These are phyloP conservation scores for Nomia melanderi DNA, from an alignment of 1,140 invertebrate genomes.

Conservation along the genomic window DNA sequence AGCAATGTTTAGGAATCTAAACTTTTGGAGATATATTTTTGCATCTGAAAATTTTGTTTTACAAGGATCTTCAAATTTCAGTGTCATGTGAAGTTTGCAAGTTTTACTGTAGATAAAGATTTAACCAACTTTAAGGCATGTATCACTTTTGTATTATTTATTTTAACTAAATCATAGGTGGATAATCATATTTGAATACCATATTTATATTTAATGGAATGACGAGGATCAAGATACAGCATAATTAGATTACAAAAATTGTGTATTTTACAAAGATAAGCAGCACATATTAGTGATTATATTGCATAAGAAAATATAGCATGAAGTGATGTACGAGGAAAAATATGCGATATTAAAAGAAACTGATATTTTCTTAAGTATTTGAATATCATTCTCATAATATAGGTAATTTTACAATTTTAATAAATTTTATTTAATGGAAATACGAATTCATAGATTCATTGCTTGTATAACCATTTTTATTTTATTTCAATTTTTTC, in stretches of 20 bases:
- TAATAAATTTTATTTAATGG: not conserved
- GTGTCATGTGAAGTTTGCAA: too few relatives aligned
- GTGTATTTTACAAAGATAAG: not conserved
- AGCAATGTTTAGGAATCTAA: too few relatives aligned
- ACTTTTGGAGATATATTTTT: too few relatives aligned
- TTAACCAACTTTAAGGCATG: too few relatives aligned
- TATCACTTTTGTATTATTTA: too few relatives aligned
- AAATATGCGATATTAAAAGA: not conserved
- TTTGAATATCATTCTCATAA: not conserved
- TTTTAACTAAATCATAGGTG: too few relatives aligned
- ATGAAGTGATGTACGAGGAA: not conserved
- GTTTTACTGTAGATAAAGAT: too few relatives aligned
- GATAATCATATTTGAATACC: not conserved
- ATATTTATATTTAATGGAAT: not conserved
- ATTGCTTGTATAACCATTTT: constrained; percentile 22
- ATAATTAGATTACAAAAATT: not conserved
- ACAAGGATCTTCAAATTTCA: too few relatives aligned
- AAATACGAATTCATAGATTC: not conserved
- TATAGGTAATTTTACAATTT: not conserved
- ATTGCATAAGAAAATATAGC: not conserved
- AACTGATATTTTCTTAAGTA: not conserved
- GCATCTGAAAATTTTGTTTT: too few relatives aligned
- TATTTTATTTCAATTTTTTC: constrained; percentile 8
- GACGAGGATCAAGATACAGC: not conserved
- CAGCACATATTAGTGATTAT: not conserved